Evolutionary conservation across 2,113 vertebrate species (phyloP).

Genomic region (Hucho hucho): DNA sequence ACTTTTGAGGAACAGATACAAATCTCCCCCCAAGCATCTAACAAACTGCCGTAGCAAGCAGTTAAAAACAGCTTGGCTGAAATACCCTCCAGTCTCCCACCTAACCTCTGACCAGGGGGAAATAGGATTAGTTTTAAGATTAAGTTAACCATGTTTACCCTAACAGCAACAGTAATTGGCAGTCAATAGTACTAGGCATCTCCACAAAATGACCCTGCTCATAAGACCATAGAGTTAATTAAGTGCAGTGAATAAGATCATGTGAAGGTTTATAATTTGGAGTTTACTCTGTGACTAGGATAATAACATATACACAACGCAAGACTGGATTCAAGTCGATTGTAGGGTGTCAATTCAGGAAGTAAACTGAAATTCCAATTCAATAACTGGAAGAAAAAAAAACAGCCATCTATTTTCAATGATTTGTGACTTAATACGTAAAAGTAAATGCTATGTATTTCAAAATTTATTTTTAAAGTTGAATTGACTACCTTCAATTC

Average conservation of each 20-base stretch:
- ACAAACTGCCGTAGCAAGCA: background rate
- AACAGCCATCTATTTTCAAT: no score
- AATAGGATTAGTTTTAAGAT: slow-evolving; percentile 6
- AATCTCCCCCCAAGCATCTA: background rate
- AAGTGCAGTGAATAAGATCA: background rate
- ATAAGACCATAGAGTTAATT: background rate
- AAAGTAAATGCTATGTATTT: no score
- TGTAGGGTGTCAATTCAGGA: no score
- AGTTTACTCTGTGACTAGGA: no score
- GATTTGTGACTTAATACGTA: no score
- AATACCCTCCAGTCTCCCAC: background rate
- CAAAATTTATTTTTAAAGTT: no score
- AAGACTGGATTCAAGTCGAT: no score
- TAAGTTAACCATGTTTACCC: slow-evolving; percentile 8
- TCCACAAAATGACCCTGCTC: background rate
- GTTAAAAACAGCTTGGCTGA: background rate
- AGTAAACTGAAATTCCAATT: no score
- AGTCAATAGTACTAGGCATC: background rate
- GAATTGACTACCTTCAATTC: no score
- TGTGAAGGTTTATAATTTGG: no score
- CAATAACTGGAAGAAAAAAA: no score
- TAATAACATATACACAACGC: no score
- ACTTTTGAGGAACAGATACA: background rate
- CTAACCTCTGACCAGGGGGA: slow-evolving; percentile 7
- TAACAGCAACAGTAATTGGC: background rate